phyloP scores from a whole-genome alignment of 2,888 invertebrate species.

The Heliconius ismenius region DNA sequence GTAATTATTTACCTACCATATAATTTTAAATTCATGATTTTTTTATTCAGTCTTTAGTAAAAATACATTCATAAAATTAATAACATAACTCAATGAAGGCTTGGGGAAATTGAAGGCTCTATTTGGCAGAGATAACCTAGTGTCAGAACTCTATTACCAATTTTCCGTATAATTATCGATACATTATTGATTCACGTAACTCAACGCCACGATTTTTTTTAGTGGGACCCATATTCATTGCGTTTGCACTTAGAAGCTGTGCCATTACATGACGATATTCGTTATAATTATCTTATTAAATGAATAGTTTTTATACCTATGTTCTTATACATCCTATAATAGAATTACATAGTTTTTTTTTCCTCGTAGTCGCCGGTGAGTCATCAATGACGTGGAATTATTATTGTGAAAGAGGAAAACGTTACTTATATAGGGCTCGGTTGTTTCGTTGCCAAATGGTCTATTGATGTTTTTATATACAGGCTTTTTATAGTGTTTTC shows the following conservation, averaged over 20 bases:
- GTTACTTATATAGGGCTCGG: slow-evolving; percentile 1
- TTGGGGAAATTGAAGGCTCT: no score
- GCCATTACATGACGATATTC: no score
- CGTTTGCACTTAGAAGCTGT: no score
- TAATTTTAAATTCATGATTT: background rate
- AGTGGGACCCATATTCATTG: no score
- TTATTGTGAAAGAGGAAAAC: slow-evolving; percentile 33
- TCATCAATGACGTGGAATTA: slow-evolving; percentile 32
- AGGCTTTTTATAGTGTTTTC: no score
- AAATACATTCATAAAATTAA: no score
- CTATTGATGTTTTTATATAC: background rate
- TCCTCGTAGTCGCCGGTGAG: slow-evolving; percentile 22
- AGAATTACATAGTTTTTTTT: background rate
- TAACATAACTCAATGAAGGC: no score
- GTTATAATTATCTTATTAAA: background rate
- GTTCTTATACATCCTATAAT: background rate
- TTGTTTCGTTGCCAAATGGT: slow-evolving; percentile 13
- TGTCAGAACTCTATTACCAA: no score
- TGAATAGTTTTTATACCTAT: background rate
- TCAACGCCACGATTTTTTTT: no score
- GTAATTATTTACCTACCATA: background rate
- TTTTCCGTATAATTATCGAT: no score
- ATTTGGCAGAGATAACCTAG: no score
- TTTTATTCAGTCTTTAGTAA: background rate
- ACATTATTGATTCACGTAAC: no score